phyloP scores from a whole-genome alignment of 2,797 vertebrate species.

The Sebastes matsubarae region DNA sequence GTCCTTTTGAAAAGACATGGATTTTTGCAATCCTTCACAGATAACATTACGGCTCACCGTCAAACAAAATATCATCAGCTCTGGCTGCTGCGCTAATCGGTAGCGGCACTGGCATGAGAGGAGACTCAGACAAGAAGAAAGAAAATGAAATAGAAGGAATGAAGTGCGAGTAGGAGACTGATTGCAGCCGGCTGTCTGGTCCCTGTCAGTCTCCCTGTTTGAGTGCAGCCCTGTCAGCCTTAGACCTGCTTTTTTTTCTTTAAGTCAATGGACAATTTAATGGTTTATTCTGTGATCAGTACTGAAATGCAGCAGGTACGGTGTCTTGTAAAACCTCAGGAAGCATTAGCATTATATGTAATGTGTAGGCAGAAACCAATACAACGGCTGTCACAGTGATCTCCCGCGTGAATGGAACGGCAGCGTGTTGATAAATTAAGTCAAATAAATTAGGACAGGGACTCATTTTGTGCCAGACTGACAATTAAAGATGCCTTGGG shows the following conservation, averaged over 20 bases:
- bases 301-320: conserved; percentile 14
- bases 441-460: conserved; percentile 73
- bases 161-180: conserved; percentile 34
- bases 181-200: conserved; percentile 49
- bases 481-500: conserved; percentile 73
- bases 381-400: neutral
- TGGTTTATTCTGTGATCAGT: conserved; percentile 34
- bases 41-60: conserved; percentile 26
- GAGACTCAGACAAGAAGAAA: conserved; percentile 31
- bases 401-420: conserved; percentile 28
- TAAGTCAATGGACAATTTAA: conserved; percentile 32
- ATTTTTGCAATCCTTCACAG: conserved; percentile 26
- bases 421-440: conserved; percentile 65
- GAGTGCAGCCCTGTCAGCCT: conserved; percentile 43
- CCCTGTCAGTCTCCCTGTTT: conserved; percentile 28
- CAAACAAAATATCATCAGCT: conserved; percentile 25
- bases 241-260: conserved; percentile 23
- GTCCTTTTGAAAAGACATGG: conserved; percentile 46
- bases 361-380: conserved; percentile 20
- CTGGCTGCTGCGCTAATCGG: conserved; percentile 30
- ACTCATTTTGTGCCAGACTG: conserved; percentile 63
- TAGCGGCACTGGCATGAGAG: conserved; percentile 22
- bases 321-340: conserved; percentile 14
- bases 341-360: conserved; percentile 39
- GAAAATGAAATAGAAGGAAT: conserved; percentile 23